A percentile compares a stretch with the other conserved stretches of the same genome.
Conservation (phyloP, 64 coral and sea anemone genomes). For the Stichodactyla mertensii region DNA sequence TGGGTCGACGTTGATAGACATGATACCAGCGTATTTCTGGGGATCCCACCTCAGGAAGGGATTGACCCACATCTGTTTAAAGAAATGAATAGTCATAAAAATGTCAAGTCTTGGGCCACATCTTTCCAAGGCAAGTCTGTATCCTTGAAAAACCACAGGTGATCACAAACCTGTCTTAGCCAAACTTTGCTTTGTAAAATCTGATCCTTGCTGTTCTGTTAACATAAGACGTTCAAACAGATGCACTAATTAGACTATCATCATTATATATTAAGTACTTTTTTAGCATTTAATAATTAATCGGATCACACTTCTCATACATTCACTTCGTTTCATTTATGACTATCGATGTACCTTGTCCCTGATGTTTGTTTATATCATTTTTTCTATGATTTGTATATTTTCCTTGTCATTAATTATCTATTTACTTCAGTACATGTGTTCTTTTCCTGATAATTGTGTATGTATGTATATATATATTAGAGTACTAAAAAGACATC, state of each 20-base stretch:
- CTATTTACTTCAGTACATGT: too few species aligned
- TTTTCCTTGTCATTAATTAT: too few species aligned
- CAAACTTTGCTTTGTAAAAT: constrained; percentile 91
- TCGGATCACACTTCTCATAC: too few species aligned
- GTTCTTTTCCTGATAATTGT: too few species aligned
- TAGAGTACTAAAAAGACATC: too few species aligned
- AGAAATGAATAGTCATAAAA: neutral
- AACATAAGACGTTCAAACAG: neutral
- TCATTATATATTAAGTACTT: neutral
- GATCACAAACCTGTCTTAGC: constrained; percentile 65
- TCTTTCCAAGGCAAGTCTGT: neutral
- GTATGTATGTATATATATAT: too few species aligned
- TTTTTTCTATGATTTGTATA: too few species aligned
- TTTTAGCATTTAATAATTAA: too few species aligned
- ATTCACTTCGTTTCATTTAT: too few species aligned
- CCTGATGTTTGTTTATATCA: too few species aligned
- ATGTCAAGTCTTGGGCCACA: neutral
- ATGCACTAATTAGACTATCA: neutral
- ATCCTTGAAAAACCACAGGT: neutral
- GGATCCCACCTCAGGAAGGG: constrained; percentile 79
- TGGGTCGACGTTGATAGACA: constrained; percentile 64
- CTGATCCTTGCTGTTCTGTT: constrained; percentile 74
- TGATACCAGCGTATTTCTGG: constrained; percentile 50
- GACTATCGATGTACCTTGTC: too few species aligned
- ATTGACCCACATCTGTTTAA: constrained; percentile 70